Percentiles rank a stretch among this genome's conserved stretches.
phyloP scores from a whole-genome alignment of 2,113 vertebrate genomes.

The Sapajus apella region DNA sequence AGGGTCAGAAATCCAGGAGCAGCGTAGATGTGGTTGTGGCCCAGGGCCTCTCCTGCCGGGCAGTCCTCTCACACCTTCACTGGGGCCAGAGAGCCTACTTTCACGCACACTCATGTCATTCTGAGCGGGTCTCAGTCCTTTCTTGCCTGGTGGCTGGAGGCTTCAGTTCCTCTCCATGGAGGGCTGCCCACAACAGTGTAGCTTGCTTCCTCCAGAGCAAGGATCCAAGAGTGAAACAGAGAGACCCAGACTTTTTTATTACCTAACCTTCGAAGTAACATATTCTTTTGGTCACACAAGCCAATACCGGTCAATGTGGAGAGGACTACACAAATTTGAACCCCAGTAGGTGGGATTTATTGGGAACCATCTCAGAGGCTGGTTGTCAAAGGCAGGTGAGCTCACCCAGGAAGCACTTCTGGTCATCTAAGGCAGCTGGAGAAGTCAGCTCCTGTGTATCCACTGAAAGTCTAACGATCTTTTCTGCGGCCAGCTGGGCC shows the following conservation, averaged over 20 bases:
- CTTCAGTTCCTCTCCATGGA: background rate
- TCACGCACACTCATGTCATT: background rate
- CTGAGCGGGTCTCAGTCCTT: background rate
- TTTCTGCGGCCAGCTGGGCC: background rate
- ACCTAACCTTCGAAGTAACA: background rate
- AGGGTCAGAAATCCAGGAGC: background rate
- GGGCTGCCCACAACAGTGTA: background rate
- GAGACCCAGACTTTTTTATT: background rate
- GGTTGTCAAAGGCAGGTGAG: background rate
- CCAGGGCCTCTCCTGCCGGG: background rate
- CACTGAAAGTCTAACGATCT: background rate
- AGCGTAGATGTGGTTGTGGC: background rate
- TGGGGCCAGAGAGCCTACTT: background rate
- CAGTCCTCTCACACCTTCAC: background rate
- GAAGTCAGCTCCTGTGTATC: background rate
- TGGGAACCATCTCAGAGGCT: background rate
- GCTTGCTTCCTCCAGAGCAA: background rate
- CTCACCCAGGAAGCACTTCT: background rate
- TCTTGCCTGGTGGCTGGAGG: background rate
- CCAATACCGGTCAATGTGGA: background rate
- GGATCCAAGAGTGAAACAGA: background rate
- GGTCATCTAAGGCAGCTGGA: background rate
- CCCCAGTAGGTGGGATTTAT: background rate
- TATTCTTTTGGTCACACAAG: background rate
- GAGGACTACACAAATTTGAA: background rate